These are phyloP conservation scores for Caenorhabditis afra DNA, from an alignment of 2,888 invertebrate genomes.

Conservation along the genomic window DNA sequence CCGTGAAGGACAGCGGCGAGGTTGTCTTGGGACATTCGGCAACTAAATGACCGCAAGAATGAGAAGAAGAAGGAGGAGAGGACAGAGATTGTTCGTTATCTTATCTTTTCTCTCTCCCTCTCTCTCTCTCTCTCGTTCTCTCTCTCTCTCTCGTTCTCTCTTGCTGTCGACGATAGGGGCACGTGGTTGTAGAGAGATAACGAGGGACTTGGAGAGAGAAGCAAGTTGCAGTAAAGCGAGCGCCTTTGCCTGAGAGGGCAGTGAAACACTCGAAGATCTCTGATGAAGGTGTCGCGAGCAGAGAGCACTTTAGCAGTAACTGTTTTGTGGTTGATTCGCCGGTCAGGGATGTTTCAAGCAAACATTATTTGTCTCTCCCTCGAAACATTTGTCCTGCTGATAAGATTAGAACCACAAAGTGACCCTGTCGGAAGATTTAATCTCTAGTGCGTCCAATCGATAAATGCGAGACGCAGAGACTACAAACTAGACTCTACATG, in stretches of 20 bases:
- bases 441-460: slow-evolving; percentile 6
- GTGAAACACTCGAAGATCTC: not conserved
- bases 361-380: no score
- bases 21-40: slow-evolving; percentile 58
- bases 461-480: slow-evolving; percentile 43
- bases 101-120: slow-evolving; percentile 13
- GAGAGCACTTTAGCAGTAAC: not conserved
- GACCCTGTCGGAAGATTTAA: no score
- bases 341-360: no score
- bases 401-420: no score
- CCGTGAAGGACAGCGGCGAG: slow-evolving; percentile 70
- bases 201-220: not conserved
- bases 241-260: not conserved
- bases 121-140: slow-evolving; percentile 8
- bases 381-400: no score
- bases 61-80: not conserved
- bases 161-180: slow-evolving; percentile 14
- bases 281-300: not conserved
- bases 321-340: not conserved
- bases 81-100: slow-evolving; percentile 20
- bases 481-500: slow-evolving; percentile 17
- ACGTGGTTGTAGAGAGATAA: slow-evolving; percentile 19
- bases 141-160: slow-evolving; percentile 24
- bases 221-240: not conserved
- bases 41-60: slow-evolving; percentile 3